phyloP scores from a whole-genome alignment of 37 sponge, comb jelly and placozoan genomes.

The Oscarella lobularis region DNA sequence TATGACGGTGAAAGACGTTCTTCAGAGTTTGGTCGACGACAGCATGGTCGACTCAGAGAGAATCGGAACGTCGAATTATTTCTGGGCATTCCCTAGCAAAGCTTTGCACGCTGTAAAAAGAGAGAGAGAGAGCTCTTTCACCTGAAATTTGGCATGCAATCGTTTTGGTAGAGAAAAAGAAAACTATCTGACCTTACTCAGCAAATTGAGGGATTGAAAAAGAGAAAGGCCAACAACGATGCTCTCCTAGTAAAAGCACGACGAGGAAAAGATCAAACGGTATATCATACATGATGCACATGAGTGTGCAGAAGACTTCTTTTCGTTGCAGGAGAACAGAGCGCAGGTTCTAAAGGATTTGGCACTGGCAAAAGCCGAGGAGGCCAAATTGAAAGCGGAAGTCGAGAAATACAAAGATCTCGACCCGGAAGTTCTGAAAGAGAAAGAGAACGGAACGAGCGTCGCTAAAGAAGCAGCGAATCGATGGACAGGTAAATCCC shows the following conservation, averaged over 20 bases:
- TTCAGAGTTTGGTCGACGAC: constrained; percentile 93
- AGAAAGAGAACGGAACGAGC: neutral
- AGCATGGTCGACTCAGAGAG: constrained; percentile 72
- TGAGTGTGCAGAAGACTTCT: neutral
- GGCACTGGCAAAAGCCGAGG: constrained; percentile 20
- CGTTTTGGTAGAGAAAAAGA: neutral
- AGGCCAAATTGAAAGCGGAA: constrained; percentile 26
- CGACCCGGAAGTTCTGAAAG: constrained; percentile 65
- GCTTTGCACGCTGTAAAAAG: constrained; percentile 4
- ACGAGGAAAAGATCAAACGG: constrained; percentile 38
- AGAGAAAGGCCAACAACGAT: constrained; percentile 17
- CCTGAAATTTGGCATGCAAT: too few species aligned
- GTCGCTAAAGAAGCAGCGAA: constrained; percentile 49
- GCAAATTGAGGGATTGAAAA: constrained; percentile 8
- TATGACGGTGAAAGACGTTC: constrained; percentile 88
- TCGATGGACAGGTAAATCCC: constrained; percentile 80
- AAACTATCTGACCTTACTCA: constrained; percentile 8
- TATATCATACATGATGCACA: constrained; percentile 1
- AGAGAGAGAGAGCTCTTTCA: neutral
- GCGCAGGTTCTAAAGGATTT: constrained; percentile 40
- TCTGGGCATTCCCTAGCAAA: constrained; percentile 93
- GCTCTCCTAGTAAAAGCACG: neutral
- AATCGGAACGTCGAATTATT: constrained; percentile 95
- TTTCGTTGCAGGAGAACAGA: constrained; percentile 25
- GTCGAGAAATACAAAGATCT: constrained; percentile 53